Evolutionary conservation across 2,888 invertebrate genomes (phyloP).

Genomic region (Harpagoxenus sublaevis): DNA sequence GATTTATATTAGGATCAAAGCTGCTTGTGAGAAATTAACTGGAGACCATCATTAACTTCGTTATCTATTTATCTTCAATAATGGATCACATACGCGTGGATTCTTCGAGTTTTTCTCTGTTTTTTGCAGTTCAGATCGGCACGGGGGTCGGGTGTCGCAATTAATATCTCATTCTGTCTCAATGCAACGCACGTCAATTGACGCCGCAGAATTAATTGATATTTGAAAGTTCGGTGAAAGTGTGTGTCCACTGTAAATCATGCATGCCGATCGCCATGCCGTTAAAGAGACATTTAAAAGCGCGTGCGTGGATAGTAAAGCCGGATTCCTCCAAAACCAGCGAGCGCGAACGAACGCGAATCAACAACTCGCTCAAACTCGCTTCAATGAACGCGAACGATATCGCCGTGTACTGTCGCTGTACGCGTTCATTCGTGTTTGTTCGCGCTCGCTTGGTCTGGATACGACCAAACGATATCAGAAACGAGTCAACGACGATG

Average conservation of each 20-base stretch:
- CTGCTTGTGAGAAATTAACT: neutral
- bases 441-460: neutral
- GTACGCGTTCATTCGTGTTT: neutral
- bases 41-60: neutral
- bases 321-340: neutral
- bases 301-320: conserved; percentile 2
- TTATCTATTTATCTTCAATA: neutral
- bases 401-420: neutral
- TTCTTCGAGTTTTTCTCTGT: conserved; percentile 2
- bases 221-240: conserved; percentile 48
- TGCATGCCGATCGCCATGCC: conserved; percentile 2
- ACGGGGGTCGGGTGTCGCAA: conserved; percentile 1
- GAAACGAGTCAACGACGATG: neutral
- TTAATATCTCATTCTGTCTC: conserved; percentile 25
- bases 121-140: neutral
- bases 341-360: neutral
- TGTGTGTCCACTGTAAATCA: conserved; percentile 27
- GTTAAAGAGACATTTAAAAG: conserved; percentile 41
- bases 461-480: neutral
- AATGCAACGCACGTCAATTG: neutral
- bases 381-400: neutral
- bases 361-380: neutral
- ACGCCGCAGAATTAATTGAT: conserved; percentile 35
- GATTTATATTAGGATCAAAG: neutral
- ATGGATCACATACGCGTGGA: neutral